These are phyloP conservation scores for Anguilla anguilla DNA, from an alignment of 2,797 vertebrate species.

Conservation along the genomic window DNA sequence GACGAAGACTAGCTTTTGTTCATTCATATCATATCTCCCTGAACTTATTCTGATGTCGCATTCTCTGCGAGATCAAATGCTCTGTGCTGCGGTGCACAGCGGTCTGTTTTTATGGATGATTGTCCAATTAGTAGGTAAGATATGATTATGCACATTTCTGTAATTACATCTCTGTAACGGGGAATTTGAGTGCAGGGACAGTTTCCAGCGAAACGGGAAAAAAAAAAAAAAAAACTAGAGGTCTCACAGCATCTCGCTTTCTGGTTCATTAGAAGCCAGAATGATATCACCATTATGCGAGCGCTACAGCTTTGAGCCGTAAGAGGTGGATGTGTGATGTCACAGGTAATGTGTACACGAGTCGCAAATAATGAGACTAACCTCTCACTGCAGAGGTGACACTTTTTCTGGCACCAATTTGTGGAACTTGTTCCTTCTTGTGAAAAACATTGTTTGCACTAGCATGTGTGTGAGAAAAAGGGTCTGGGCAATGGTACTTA, in stretches of 20 bases:
- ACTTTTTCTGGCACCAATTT: background rate
- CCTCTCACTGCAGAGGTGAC: background rate
- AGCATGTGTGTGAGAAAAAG: background rate
- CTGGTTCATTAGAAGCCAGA: slow-evolving; percentile 29
- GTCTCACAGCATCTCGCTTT: background rate
- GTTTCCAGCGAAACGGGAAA: background rate
- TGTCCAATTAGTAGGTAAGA: slow-evolving; percentile 14
- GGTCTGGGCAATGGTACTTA: background rate
- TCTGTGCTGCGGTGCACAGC: background rate
- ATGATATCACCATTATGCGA: slow-evolving; percentile 11
- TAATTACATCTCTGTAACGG: slow-evolving; percentile 16
- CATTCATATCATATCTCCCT: background rate
- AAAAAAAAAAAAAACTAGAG: background rate
- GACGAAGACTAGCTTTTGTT: background rate
- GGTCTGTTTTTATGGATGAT: background rate
- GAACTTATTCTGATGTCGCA: background rate
- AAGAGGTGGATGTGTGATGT: slow-evolving; percentile 28
- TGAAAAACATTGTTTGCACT: background rate
- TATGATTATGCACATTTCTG: slow-evolving; percentile 22
- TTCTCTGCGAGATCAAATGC: background rate
- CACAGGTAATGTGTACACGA: background rate
- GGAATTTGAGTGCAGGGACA: background rate
- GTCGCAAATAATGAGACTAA: slow-evolving; percentile 17
- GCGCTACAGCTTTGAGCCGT: background rate
- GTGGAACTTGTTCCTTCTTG: background rate